These are phyloP conservation scores for Drosophila sulfurigaster DNA, from an alignment of 1,140 invertebrate species.

Conservation along the genomic window DNA sequence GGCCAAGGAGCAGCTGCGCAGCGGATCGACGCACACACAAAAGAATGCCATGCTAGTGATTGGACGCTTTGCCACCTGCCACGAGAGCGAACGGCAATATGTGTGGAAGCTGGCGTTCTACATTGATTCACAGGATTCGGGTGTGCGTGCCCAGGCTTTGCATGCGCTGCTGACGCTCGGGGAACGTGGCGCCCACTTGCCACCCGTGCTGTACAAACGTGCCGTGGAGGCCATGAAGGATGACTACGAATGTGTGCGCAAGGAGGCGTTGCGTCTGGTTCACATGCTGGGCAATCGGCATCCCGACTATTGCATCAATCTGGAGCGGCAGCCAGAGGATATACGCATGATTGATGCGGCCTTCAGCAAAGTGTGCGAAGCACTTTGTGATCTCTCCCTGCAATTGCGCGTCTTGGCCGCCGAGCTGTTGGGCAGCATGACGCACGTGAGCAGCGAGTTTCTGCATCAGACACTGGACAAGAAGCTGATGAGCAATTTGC, in stretches of 20 bases:
- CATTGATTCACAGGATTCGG: conserved; percentile 94
- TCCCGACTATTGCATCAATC: conserved; percentile 91
- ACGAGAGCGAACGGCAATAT: conserved; percentile 86
- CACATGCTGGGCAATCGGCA: conserved; percentile 94
- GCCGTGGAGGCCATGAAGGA: conserved; percentile 94
- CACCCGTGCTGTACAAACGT: conserved; percentile 92
- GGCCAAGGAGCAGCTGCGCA: conserved; percentile 89
- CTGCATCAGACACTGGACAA: conserved; percentile 98
- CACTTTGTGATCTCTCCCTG: conserved; percentile 96
- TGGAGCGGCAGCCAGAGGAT: conserved; percentile 88
- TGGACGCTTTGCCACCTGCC: conserved; percentile 86
- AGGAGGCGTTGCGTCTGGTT: conserved; percentile 93
- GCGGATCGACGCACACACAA: conserved; percentile 91
- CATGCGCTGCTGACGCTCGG: conserved; percentile 89
- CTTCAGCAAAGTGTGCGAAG: conserved; percentile 97
- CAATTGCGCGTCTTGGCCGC: conserved; percentile 91
- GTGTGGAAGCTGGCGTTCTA: conserved; percentile 91
- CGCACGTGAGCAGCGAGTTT: conserved; percentile 94
- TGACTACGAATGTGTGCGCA: conserved; percentile 97
- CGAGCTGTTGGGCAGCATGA: conserved; percentile 93
- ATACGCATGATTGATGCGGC: conserved; percentile 97
- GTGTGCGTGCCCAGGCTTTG: conserved; percentile 95
- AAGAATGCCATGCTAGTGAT: conserved; percentile 92
- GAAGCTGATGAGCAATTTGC: conserved; percentile 99
- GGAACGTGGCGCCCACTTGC: conserved; percentile 90